phyloP scores from a whole-genome alignment of 2,113 vertebrate genomes.

The Callipepla californica region DNA sequence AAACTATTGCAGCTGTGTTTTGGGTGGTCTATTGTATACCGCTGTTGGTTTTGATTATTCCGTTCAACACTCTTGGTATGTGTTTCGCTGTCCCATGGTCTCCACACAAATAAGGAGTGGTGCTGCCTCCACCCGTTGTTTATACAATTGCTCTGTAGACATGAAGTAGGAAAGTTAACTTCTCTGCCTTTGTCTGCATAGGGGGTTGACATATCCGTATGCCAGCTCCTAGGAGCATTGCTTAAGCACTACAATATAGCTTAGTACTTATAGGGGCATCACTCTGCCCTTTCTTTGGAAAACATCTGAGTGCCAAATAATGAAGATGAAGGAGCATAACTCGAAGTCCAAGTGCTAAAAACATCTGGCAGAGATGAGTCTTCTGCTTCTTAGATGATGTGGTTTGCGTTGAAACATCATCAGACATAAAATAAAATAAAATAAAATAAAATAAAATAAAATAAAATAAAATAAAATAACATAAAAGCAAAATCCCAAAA shows the following conservation, averaged over 20 bases:
- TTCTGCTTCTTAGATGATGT: not conserved
- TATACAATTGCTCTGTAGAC: conserved; percentile 12
- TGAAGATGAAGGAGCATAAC: not conserved
- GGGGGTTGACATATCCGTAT: not conserved
- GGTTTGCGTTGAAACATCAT: not conserved
- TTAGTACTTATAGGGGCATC: not conserved
- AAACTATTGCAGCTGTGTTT: conserved; percentile 65
- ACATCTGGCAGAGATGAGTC: not conserved
- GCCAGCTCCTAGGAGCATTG: rapidly evolving
- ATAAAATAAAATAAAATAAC: not conserved
- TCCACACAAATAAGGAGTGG: conserved; percentile 32
- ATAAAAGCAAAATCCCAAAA: not conserved
- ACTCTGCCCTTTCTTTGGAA: not conserved
- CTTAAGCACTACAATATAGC: not conserved
- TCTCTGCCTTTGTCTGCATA: not conserved
- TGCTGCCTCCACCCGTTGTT: conserved; percentile 35
- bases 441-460: not conserved
- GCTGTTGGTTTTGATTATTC: conserved; percentile 68
- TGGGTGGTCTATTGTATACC: conserved; percentile 68
- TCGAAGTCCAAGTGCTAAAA: not conserved
- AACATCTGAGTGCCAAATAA: not conserved
- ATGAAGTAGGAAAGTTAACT: not conserved
- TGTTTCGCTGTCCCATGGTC: conserved; percentile 38
- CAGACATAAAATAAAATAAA: not conserved
- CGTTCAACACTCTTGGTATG: conserved; percentile 9